Evolutionary conservation across 2,888 invertebrate species (phyloP).

Genomic region (Tromatobia lineatoria): DNA sequence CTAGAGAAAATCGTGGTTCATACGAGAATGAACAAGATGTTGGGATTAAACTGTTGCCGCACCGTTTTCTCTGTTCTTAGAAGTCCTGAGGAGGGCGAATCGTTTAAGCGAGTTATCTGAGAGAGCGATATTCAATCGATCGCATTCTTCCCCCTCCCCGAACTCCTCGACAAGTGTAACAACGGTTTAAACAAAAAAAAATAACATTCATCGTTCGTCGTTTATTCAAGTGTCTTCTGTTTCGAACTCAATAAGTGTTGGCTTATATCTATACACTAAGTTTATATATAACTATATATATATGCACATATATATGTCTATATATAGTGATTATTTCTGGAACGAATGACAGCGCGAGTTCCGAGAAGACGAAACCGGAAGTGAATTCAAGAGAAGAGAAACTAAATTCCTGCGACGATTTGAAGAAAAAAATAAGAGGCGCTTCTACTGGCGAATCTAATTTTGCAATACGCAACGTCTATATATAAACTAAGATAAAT

Average conservation of each 20-base stretch:
- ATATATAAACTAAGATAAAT: conserved; percentile 51
- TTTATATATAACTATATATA: neutral
- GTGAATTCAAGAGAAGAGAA: conserved; percentile 27
- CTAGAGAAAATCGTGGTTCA: conserved; percentile 37
- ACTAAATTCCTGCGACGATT: conserved; percentile 19
- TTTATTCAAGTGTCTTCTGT: conserved; percentile 17
- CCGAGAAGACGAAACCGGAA: conserved; percentile 38
- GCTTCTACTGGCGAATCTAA: conserved; percentile 1
- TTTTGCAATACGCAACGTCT: conserved; percentile 18
- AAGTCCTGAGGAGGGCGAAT: conserved; percentile 83
- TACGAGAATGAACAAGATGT: conserved; percentile 81
- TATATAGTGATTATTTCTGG: conserved; percentile 55
- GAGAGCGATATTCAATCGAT: conserved; percentile 51
- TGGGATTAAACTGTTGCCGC: conserved; percentile 81
- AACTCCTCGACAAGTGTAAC: conserved; percentile 4
- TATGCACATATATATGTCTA: conserved; percentile 6
- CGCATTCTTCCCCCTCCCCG: conserved; percentile 11
- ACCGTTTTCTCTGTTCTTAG: conserved; percentile 83
- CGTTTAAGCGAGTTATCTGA: conserved; percentile 81
- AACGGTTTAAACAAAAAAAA: neutral
- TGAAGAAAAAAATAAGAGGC: neutral
- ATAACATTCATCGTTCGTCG: conserved; percentile 30
- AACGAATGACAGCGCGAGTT: conserved; percentile 60
- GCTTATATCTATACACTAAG: neutral
- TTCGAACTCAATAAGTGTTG: neutral